Evolutionary conservation across 2,888 invertebrate genomes (phyloP), one percentile per base, ranked within the genome.

Genomic region (Malthinus flaveolus): DNA sequence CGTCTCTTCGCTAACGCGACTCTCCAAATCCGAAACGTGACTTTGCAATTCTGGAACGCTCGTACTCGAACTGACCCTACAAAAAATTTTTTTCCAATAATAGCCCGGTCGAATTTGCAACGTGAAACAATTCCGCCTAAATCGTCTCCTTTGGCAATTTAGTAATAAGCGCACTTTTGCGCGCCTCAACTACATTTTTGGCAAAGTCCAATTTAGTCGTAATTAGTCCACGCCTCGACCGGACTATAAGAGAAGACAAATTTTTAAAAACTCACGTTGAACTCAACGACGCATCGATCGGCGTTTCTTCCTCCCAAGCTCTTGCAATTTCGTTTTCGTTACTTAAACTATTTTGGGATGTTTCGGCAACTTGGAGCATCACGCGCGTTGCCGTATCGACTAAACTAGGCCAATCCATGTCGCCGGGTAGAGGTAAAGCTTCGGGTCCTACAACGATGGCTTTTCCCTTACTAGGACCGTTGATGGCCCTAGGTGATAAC

Each of bases 331-430:
- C 73, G 49, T 66, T 69, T 62, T 66, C 69, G 12, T 59, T 57
- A 10, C 34, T 47, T 31, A 50, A 42, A 59, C 34, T 61, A 39
- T 59, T 55, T 52, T 61, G 63, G 49, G 61, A 55, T n/a, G 61
- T 51, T 11, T 61, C 56, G 1, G 61, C 63, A 23, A 73, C 73
- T 56, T 74, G 72, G 67, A 72, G 71, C 67, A 75, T 68, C 35
- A 71, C 90, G 59, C 88, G 81, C 0, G 90, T 90, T 32, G 91
- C 91, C 1, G 91, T 90, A 71, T 90, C 89, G 1, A 92, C 91
- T 13, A 92, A 81, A 70, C 88, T 86, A 8, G 88, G 85, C 93
- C 93, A 92, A 75, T 92, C 91, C 68, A 90, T 83, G 42, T 88
- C 87, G 34, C 85, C 83, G 3, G 88, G 84, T 72, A 90, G 86